Evolutionary conservation across 1,140 invertebrate genomes (phyloP), one percentile per base, ranked within the genome.

Genomic region (Contarinia nasturtii): DNA sequence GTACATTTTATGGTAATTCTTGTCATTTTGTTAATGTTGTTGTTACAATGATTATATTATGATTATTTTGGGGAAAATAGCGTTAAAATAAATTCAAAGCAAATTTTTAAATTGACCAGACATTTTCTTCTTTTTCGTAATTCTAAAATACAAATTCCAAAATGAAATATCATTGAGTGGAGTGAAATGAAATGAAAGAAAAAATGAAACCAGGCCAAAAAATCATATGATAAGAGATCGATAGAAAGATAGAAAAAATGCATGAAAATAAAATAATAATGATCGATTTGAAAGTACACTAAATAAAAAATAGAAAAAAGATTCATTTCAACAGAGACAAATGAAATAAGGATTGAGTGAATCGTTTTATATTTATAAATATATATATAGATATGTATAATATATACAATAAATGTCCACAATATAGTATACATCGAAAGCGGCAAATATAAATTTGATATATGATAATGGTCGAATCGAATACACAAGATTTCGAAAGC

Each of bases 91-190:
- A 44, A 44, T 44, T 44, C 19, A 44, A 11, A 44, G 42, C 20
- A 22, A 22, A 44, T 44, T 44, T 44, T 19, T 21, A 20, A 44
- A 44, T 44, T 44, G 27, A 22, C 27, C 20, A 44, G 42, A 21
- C 19, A 44, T 20, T 14, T 44, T 19, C 20, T 27, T 27, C 27
- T 27, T 27, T 27, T 27, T 27, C 27, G 3, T 27, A 27, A 10
- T 27, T 27, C 27, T 27, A 27, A n/a, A n/a, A n/a, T n/a, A 42
- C 15, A 42, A 42, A 44, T 22, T 20, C 19, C 14, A 44, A 12
- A 44, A 14, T 7, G n/a, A 44, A 44, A 43, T 14, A 44, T 5
- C n/a, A 44, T 19, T 44, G 11, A 20, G 27, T 22, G n/a, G 21
- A 22, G 10, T 11, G 20, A 44, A 44, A 21, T 19, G 21, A 19